Conservation (phyloP, 2,888 invertebrate genomes). For the Cryptophagus acutangulus region DNA sequence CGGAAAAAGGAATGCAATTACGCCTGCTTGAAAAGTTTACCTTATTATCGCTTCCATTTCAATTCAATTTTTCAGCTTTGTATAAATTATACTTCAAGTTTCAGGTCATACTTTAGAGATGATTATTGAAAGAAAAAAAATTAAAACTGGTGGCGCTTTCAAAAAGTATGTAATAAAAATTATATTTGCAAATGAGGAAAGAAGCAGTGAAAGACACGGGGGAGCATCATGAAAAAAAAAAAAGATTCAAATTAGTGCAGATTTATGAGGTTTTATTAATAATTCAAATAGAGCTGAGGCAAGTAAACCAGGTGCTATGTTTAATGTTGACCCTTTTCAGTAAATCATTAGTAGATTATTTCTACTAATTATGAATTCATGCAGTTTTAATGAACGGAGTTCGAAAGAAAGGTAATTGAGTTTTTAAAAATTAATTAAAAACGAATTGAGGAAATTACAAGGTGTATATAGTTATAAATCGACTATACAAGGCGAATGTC, state of each 20-base stretch:
- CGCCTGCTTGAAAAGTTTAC: constrained; percentile 6
- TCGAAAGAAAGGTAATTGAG: no score
- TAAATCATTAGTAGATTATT: not conserved
- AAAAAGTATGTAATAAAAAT: constrained; percentile 2
- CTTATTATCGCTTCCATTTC: constrained; percentile 5
- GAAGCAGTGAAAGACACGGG: constrained; percentile 5
- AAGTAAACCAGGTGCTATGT: no score
- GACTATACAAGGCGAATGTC: no score
- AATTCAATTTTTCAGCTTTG: not conserved
- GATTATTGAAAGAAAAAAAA: constrained; percentile 1
- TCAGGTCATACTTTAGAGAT: not conserved
- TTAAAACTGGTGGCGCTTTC: no score
- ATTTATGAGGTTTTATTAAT: constrained; percentile 7
- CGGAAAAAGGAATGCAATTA: constrained; percentile 7
- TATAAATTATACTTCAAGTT: not conserved
- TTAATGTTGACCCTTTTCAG: no score
- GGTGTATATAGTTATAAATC: no score
- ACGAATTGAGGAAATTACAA: no score
- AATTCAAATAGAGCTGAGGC: constrained; percentile 5
- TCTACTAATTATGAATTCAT: not conserved
- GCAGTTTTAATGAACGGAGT: constrained; percentile 1
- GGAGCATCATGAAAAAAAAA: constrained; percentile 5
- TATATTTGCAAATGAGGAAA: constrained; percentile 7
- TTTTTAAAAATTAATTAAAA: no score
- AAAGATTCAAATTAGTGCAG: constrained; percentile 3